Evolutionary conservation across 2,888 invertebrate genomes (phyloP).

Genomic region (Eugnorisma glareosa): DNA sequence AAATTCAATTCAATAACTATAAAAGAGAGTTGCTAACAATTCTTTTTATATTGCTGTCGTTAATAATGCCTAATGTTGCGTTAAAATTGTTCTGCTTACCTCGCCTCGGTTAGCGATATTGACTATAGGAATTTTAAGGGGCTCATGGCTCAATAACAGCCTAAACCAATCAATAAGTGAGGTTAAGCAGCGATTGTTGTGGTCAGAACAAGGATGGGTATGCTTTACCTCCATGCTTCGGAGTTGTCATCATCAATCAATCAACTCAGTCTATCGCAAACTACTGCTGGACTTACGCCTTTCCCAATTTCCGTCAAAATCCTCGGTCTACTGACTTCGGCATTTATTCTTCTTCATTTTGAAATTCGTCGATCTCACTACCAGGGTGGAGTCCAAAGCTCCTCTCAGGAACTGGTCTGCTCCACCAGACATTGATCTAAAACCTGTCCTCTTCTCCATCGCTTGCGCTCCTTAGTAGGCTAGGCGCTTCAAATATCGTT

Average conservation of each 20-base stretch:
- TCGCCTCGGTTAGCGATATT: constrained; percentile 7
- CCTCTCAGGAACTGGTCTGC: background rate
- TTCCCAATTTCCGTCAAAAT: background rate
- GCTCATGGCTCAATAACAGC: background rate
- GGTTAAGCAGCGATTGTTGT: background rate
- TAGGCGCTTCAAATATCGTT: too few species aligned
- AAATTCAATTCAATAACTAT: constrained; percentile 56
- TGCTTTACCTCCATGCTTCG: background rate
- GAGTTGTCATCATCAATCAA: background rate
- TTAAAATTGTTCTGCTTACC: constrained; percentile 40
- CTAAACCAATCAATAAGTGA: background rate
- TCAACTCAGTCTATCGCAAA: background rate
- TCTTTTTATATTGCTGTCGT: constrained; percentile 39
- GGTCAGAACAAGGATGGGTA: background rate
- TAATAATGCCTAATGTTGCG: constrained; percentile 54
- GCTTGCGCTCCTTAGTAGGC: too few species aligned
- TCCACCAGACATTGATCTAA: background rate
- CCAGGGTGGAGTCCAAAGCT: too few species aligned
- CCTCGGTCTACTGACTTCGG: background rate
- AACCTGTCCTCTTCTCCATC: background rate
- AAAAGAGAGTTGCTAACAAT: constrained; percentile 47
- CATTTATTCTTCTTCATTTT: background rate
- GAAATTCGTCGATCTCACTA: background rate
- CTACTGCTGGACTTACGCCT: background rate
- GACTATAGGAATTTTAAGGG: background rate